Base-by-base conservation (phyloP, 2,888 invertebrate genomes). In the Oithona nana region DNA sequence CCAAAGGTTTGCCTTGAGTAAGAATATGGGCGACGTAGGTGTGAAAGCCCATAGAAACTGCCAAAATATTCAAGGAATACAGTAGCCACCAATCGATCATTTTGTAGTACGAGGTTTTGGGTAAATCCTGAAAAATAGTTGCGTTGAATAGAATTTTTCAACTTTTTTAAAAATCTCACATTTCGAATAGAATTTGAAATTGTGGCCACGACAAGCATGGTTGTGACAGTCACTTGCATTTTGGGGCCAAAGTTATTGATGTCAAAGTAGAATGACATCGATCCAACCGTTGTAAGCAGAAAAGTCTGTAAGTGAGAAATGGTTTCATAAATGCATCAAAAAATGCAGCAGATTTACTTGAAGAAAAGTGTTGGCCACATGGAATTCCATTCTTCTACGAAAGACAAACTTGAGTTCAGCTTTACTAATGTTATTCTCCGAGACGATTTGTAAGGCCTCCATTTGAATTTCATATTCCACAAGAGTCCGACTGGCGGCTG, bases 101-200 rank as follows among this genome's bases (percentile, higher is more conserved):
- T 48, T 58, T 58, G 24, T 48, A 58, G 59, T 58, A 58, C 20
- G 59, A 28, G n/a, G 59, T 58, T 24, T 58, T 58, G 13, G 59
- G 59, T n/a, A 58, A 22, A 16, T 28, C 57, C 57, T 57, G n/a
- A n/a, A n/a, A n/a, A n/a, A n/a, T n/a, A n/a, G 26, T 54, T 1
- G 22, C 24, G 48, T 11, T 11, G 48, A 48, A 48, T 11, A 48
- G 11, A 48, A 11, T 11, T 48, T 48, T n/a, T 11, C 11, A 48
- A n/a, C 11, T 11, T 48, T 48, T 48, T 48, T 48, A 48, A 48
- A 11, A n/a, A n/a, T n/a, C n/a, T n/a, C n/a, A n/a, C n/a, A n/a
- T n/a, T n/a, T n/a, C n/a, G n/a, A n/a, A n/a, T n/a, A n/a, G n/a
- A n/a, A n/a, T n/a, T n/a, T n/a, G n/a, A n/a, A n/a, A n/a, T n/a